Base-by-base conservation (phyloP, 2,888 invertebrate genomes). In the Theretra japonica region DNA sequence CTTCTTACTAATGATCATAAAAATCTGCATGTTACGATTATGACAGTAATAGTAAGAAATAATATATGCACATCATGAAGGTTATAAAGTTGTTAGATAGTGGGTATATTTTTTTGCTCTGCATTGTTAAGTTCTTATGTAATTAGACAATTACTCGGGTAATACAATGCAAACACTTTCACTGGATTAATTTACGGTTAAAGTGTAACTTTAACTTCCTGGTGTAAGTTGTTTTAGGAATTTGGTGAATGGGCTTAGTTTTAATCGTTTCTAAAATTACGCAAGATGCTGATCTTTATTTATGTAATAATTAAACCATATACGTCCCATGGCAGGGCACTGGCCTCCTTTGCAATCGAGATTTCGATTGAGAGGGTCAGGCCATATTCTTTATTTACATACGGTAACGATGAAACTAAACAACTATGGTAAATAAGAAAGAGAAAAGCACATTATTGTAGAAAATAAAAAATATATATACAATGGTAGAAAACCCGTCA, bases 111-210 rank as follows among this genome's bases (percentile, higher is more conserved):
- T 33, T 62, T 62, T 62, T 41, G 33, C 21, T 11, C 48, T 23
- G n/a, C 53, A 53, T 41, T 41, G 62, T 62, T 48, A 48, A 23
- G 23, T 23, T 65, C 48, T 65, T 65, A 65, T 23, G 65, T 65
- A 65, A 65, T 65, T 48, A 65, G 41, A 65, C 48, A 65, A 48
- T 65, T 48, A 65, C 23, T 48, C 23, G 23, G 17, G 48, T 17
- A 65, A 65, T 65, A 65, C 48, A 65, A 65, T 65, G 48, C 41
- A 48, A 21, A 48, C 17, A 65, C 65, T 65, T 65, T 65, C 65
- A 23, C 48, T 48, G 41, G 23, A 65, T 65, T 48, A 23, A 48
- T 23, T 48, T 30, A n/a, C n/a, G 3, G 33, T 33, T 48, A 17
- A 65, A 21, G 15, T 11, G 5, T 65, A 65, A 41, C 41, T 48